These are phyloP conservation scores for Pollenia griseotomentosa DNA, from an alignment of 2,888 invertebrate genomes.

Conservation along the genomic window DNA sequence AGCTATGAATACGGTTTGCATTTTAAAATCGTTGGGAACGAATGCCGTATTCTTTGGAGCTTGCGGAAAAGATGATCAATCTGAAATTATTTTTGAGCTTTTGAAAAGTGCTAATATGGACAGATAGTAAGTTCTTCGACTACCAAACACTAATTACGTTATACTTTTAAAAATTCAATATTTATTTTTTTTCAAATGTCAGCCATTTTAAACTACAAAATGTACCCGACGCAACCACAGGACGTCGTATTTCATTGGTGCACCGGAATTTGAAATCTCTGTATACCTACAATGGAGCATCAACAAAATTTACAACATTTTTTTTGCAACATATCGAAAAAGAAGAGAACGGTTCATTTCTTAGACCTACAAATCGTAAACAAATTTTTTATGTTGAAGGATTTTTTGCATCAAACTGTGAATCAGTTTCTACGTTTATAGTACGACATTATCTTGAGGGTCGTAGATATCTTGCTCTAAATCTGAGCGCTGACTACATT, in stretches of 20 bases:
- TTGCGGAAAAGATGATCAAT: slow-evolving; percentile 85
- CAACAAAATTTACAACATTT: slow-evolving; percentile 82
- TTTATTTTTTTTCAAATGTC: not conserved
- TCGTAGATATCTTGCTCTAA: slow-evolving; percentile 84
- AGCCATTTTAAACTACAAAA: slow-evolving; percentile 78
- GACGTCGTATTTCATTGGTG: slow-evolving; percentile 84
- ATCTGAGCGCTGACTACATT: slow-evolving; percentile 86
- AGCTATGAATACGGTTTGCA: slow-evolving; percentile 85
- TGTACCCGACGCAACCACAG: slow-evolving; percentile 83
- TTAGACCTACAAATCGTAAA: slow-evolving; percentile 79
- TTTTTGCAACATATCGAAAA: slow-evolving; percentile 78
- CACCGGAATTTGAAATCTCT: slow-evolving; percentile 84
- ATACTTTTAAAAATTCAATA: not conserved
- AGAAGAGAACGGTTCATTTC: slow-evolving; percentile 71
- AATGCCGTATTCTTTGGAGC: slow-evolving; percentile 85
- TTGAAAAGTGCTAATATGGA: slow-evolving; percentile 83
- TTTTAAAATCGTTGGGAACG: slow-evolving; percentile 82
- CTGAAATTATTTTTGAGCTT: slow-evolving; percentile 82
- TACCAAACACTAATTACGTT: not conserved
- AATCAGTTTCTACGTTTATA: slow-evolving; percentile 84
- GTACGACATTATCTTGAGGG: slow-evolving; percentile 82
- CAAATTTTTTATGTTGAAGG: slow-evolving; percentile 86
- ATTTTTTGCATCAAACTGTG: slow-evolving; percentile 85
- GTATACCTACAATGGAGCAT: slow-evolving; percentile 86
- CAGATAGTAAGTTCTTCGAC: slow-evolving; percentile 79